A percentile compares a stretch with the other conserved stretches of the same genome.
These are phyloP conservation scores for Aphelocoma coerulescens DNA, from an alignment of 2,113 vertebrate species.

Conservation along the genomic window DNA sequence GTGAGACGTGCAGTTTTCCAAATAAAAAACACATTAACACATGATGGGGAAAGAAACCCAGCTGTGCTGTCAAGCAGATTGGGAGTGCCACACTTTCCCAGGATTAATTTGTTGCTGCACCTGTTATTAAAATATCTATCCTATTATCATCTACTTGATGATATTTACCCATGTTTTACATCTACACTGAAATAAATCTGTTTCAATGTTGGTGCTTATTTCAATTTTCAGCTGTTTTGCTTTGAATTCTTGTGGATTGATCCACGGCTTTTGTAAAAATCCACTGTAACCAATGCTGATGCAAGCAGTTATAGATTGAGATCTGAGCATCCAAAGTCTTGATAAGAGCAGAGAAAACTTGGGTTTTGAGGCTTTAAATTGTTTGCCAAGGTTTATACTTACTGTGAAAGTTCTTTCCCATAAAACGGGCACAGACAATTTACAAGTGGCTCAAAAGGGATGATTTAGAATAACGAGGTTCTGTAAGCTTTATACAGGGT, in stretches of 20 bases:
- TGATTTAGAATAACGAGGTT: not conserved
- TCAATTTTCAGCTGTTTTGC: not conserved
- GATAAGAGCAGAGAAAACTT: not conserved
- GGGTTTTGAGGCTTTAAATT: not conserved
- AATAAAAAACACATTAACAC: not conserved
- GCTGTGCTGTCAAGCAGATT: not conserved
- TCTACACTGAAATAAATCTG: not conserved
- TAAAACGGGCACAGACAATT: not conserved
- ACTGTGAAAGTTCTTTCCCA: not conserved
- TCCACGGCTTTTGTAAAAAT: not conserved
- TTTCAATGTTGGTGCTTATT: not conserved
- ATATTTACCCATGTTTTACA: not conserved
- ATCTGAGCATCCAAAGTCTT: not conserved
- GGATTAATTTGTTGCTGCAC: constrained; percentile 14
- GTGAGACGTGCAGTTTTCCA: not conserved
- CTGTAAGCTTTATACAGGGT: not conserved
- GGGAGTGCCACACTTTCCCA: not conserved
- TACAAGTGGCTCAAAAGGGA: not conserved
- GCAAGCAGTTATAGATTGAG: not conserved
- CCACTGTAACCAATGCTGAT: not conserved
- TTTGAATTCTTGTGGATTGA: not conserved
- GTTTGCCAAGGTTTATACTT: not conserved
- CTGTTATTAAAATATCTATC: constrained; percentile 19
- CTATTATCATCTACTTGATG: not conserved
- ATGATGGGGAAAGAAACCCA: not conserved